These are phyloP conservation scores for Caranx melampygus DNA, from an alignment of 2,113 vertebrate genomes.

Conservation along the genomic window DNA sequence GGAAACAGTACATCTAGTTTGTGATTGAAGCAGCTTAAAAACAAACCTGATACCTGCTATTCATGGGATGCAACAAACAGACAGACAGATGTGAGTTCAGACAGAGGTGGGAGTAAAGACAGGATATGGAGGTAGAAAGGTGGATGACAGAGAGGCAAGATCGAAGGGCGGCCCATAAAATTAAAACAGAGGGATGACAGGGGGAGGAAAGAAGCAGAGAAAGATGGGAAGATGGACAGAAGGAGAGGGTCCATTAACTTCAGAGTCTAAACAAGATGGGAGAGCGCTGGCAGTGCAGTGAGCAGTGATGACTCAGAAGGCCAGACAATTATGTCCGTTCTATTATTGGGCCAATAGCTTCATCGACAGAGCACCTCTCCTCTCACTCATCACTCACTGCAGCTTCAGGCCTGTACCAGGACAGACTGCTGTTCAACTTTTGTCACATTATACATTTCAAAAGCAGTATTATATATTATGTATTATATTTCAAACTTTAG, in stretches of 20 bases:
- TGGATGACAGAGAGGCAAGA: neutral
- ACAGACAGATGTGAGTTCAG: neutral
- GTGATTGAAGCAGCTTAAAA: neutral
- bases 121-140: neutral
- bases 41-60: constrained; percentile 2
- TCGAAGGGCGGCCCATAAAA: neutral
- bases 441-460: neutral
- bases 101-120: constrained; percentile 7
- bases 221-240: constrained; percentile 51
- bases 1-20: neutral
- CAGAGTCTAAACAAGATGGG: constrained; percentile 67
- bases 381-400: constrained; percentile 37
- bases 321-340: constrained; percentile 66
- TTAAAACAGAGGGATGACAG: constrained; percentile 15
- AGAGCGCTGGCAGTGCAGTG: constrained; percentile 47
- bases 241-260: constrained; percentile 69
- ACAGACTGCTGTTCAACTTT: neutral
- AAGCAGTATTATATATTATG: neutral
- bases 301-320: constrained; percentile 68
- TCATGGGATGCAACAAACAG: neutral
- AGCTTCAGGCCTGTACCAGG: neutral
- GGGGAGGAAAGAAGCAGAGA: constrained; percentile 30
- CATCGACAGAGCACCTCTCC: constrained; percentile 37
- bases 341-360: constrained; percentile 62
- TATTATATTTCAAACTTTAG: neutral